A percentile compares a stretch with the other conserved stretches of the same genome.
These are phyloP conservation scores for Piscicola geometra DNA, from an alignment of 2,888 invertebrate genomes.

Conservation along the genomic window DNA sequence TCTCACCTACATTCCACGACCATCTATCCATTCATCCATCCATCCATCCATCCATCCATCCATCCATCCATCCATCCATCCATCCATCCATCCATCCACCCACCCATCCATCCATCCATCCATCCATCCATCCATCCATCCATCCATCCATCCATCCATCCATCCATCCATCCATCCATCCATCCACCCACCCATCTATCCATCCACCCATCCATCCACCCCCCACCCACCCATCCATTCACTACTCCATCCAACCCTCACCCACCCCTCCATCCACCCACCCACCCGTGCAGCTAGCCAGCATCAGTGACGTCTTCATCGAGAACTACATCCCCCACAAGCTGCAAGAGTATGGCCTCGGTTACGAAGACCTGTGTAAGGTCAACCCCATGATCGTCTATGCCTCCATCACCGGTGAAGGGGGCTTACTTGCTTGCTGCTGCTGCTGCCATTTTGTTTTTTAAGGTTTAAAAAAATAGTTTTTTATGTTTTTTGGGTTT, in stretches of 20 bases:
- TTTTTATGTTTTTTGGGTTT: neutral
- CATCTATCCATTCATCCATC: too few relatives aligned
- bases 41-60: too few relatives aligned
- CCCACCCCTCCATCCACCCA: neutral
- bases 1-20: too few relatives aligned
- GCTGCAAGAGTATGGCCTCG: slow-evolving; percentile 68
- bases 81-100: too few relatives aligned
- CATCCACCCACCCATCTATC: slow-evolving; percentile 16
- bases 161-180: slow-evolving; percentile 9
- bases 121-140: neutral
- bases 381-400: slow-evolving; percentile 78
- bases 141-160: neutral
- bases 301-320: slow-evolving; percentile 76
- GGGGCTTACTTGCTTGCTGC: too few relatives aligned
- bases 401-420: slow-evolving; percentile 77
- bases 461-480: too few relatives aligned
- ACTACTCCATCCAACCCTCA: neutral
- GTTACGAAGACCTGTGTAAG: slow-evolving; percentile 69
- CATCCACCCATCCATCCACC: slow-evolving; percentile 27
- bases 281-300: slow-evolving; percentile 62
- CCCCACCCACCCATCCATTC: neutral
- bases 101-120: too few relatives aligned
- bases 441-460: too few relatives aligned
- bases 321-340: slow-evolving; percentile 94
- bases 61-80: too few relatives aligned